Base-by-base conservation (phyloP, 30 jellyfish, hydroid and myxozoan genomes). In the Hydractinia echinata region DNA sequence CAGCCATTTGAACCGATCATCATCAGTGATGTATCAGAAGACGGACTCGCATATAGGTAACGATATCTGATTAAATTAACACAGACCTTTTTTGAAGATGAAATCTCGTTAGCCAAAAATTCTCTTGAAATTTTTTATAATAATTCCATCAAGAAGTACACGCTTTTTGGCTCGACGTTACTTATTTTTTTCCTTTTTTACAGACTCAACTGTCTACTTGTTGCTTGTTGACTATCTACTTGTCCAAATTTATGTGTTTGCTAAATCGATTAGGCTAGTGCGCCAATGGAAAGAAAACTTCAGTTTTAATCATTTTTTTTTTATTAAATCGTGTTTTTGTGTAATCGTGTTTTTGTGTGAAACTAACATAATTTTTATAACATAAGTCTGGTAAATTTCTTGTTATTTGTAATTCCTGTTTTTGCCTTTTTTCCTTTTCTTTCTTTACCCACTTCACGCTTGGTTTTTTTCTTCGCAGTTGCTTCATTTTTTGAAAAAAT, bases 11-110 rank as follows among this genome's bases (percentile, higher is more conserved):
- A 77, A 7, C 92, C 96, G 0, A 82, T 88, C 21, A 68, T 69
- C 53, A 82, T 88, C 49, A 88, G 91, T n/a, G 67, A 86, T 61
- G 82, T 88, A 7, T 77, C 87, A 11, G 93, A 88, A 1, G 96
- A 81, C 18, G 90, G 96, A 61, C 64, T 88, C 10, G 96, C 96
- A 4, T 83, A 84, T 55, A 88, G 90, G 96, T 88, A 44, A 13
- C 89, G 44, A 7, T 5, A 39, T 62, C n/a, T 14, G 1, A 44
- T 30, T 15, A 0, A 51, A 51, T 58, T 58, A 58, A 58, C 69
- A 2, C 79, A 20, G n/a, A n/a, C 51, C 2, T 1, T 10, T 20
- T 58, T 13, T 11, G 19, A 11, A 2, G 69, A 16, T 58, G 69
- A 58, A 11, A 16, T 58, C 69, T 11, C 2, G n/a, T n/a, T n/a